Evolutionary conservation across 2,113 vertebrate genomes (phyloP).

Genomic region (Choloepus hoffmanni): DNA sequence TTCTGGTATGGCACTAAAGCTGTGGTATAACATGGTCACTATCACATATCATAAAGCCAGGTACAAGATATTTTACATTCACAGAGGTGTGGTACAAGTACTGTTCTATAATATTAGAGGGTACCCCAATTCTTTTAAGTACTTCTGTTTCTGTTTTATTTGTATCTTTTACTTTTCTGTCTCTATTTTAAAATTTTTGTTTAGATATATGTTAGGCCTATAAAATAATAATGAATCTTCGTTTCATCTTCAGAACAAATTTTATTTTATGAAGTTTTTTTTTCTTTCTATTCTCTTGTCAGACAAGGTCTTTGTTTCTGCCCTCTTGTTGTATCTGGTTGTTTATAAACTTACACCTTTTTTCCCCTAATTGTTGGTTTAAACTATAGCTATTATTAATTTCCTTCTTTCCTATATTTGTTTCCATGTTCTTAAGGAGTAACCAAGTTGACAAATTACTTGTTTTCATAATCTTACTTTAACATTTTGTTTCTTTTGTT

Average conservation of each 20-base stretch:
- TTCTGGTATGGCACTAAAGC: neutral
- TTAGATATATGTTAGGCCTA: neutral
- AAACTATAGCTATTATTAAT: neutral
- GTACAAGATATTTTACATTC: neutral
- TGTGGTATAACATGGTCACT: neutral
- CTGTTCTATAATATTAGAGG: constrained; percentile 1
- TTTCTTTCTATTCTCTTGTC: neutral
- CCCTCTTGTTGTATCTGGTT: neutral
- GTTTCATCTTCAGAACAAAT: neutral
- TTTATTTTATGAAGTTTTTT: neutral
- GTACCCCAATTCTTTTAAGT: neutral
- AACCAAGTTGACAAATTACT: constrained; percentile 31
- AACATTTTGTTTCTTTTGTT: constrained; percentile 31
- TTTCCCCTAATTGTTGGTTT: neutral
- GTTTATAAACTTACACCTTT: neutral
- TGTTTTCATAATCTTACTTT: constrained; percentile 31
- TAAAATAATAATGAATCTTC: constrained; percentile 27
- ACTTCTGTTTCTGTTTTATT: constrained; percentile 34
- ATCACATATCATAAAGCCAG: neutral
- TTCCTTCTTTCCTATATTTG: neutral
- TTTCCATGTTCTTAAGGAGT: constrained; percentile 45
- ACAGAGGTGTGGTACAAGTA: neutral
- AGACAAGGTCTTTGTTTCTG: neutral
- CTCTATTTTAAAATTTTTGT: neutral
- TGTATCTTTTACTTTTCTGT: constrained; percentile 16